phyloP scores from a whole-genome alignment of 2,113 vertebrate species.

The Daphoenositta chrysoptera region DNA sequence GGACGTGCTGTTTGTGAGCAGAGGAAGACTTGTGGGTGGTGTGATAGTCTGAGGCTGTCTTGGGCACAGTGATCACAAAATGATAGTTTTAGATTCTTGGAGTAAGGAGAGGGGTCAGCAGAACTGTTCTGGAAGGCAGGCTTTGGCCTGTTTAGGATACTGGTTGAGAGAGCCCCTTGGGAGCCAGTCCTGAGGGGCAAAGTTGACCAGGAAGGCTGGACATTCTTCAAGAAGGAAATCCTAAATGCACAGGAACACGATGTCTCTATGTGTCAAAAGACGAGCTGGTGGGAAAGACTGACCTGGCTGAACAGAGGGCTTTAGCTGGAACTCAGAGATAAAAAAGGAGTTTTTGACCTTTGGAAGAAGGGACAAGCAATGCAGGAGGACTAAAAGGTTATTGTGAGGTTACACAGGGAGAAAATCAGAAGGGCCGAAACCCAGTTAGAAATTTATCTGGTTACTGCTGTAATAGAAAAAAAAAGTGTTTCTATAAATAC shows the following conservation, averaged over 20 bases:
- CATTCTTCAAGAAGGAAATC: background rate
- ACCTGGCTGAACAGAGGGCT: background rate
- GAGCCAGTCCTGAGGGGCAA: background rate
- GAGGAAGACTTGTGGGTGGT: background rate
- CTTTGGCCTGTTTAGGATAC: background rate
- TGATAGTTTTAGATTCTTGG: background rate
- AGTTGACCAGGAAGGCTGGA: background rate
- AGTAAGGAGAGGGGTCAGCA: background rate
- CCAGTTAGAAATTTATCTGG: background rate
- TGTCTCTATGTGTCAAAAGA: background rate
- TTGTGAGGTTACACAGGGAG: background rate
- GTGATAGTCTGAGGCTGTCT: background rate
- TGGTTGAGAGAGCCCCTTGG: background rate
- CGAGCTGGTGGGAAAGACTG: fast-evolving
- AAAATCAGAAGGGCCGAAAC: background rate
- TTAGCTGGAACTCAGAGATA: background rate
- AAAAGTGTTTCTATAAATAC: background rate
- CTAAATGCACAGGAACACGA: background rate
- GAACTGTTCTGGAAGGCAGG: background rate
- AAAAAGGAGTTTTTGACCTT: background rate
- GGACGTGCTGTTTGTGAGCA: background rate
- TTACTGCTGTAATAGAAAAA: background rate
- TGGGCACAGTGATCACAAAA: background rate
- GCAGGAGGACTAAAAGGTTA: background rate
- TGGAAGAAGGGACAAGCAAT: background rate